Evolutionary conservation across 2,113 vertebrate species (phyloP), one percentile per base, ranked within the genome.

Genomic region (Rynchops niger): DNA sequence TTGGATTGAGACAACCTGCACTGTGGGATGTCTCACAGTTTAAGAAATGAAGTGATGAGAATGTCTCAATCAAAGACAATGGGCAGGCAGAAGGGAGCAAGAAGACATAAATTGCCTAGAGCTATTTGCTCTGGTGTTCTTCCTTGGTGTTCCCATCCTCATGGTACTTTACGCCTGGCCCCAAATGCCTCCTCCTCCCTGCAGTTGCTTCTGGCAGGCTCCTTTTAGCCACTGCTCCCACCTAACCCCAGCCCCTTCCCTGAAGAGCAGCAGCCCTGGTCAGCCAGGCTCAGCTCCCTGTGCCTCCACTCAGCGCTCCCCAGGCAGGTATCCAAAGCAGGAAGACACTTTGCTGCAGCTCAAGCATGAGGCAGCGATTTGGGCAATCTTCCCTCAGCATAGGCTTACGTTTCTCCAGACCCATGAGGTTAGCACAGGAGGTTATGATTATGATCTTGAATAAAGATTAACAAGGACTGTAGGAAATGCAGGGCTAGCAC

Each of bases 211-310:
- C 27, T 4, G 7, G 32, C 5, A 50, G 49, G 55, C 9, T 74
- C 20, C 23, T 91, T 70, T 73, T 34, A 69, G 21, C 21, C n/a
- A 16, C 27, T 40, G 34, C 13, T 85, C 9, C 17, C 25, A 34
- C 12, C 1, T 3, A 53, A 6, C 7, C 9, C 15, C 1, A 1
- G 9, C 3, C 27, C 26, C 15, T 82, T 89, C 34, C 40, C 15
- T 52, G 67, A 47, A 53, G 36, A 56, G 34, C 42, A 86, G 20
- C 34, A 89, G 56, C 36, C 45, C 22, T 45, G 15, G 32, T 19
- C 36, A 74, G 8, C 16, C 21, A 79, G 10, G 11, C 22, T 55
- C 25, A 66, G 55, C 3, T 61, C 5, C 12, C 43, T 38, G 43
- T 82, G 32, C 26, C 65, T 27, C 43, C 3, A 2, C 20, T 77